Base-by-base conservation (phyloP, 1,140 invertebrate genomes). In the Drosophila sp. region DNA sequence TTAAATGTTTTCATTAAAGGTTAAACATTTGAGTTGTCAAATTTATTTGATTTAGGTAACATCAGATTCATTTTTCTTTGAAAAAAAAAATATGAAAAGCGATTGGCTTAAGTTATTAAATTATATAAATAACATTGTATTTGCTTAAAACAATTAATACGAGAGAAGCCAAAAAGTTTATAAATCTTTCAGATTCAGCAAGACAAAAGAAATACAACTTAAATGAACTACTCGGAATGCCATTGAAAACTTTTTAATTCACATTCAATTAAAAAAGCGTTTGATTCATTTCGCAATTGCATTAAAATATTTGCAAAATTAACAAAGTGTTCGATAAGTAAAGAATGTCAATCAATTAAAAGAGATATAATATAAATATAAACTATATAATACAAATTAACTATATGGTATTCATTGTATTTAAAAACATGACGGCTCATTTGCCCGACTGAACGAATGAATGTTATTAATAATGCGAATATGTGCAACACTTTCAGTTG, bases 311-410 rank as follows among this genome's bases (percentile, higher is more conserved):
- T 62, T 34, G 2, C 36, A 21, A 43, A 38, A n/a, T n/a, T 21
- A 69, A 61, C 27, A 40, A 59, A 18, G 57, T 2, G 27, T 6
- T 21, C 18, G 21, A 36, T 27, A 54, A 63, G 64, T 25, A 40
- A 70, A 70, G 29, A 50, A 54, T 41, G 67, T 70, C 67, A 63
- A 70, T 70, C 59, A 56, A 54, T 59, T 59, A 46, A 57, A 27
- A 29, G 14, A 79, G 69, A 29, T 65, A 62, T 69, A 45, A 70
- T 80, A 58, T 4, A 29, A 50, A 14, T 32, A 50, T 29, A 70
- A 67, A 46, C 53, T 71, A 73, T 78, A 56, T 63, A 66, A 69
- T 73, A 54, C 59, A 86, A 80, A 77, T 86, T 61, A 76, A 84
- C 59, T 62, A 76, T 75, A 38, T 57, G 25, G 34, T 25, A n/a